phyloP scores from a whole-genome alignment of 2,888 invertebrate species.

The Drosophila ustulata region DNA sequence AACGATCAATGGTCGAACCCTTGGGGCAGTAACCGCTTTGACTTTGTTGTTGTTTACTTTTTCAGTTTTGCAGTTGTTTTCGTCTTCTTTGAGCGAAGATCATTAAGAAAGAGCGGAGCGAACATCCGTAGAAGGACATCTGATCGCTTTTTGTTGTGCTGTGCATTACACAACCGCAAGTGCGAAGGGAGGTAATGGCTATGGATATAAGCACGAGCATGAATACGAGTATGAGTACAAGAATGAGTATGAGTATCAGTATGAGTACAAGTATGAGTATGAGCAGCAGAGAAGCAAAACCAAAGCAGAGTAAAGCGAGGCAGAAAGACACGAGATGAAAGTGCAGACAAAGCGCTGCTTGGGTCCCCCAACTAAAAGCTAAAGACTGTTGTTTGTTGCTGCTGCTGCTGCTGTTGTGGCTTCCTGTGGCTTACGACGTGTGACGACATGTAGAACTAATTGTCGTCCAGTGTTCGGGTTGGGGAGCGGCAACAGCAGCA shows the following conservation, averaged over 20 bases:
- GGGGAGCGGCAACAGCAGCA: conserved; percentile 23
- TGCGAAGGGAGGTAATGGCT: conserved; percentile 15
- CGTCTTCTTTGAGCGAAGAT: conserved; percentile 46
- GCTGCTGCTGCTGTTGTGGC: conserved; percentile 57
- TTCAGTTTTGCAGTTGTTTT: conserved; percentile 3
- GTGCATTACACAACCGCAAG: conserved; percentile 74
- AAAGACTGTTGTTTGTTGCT: conserved; percentile 15
- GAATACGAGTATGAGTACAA: not conserved
- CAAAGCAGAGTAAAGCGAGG: conserved; percentile 38
- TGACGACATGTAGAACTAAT: conserved; percentile 83
- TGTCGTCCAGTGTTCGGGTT: conserved; percentile 76
- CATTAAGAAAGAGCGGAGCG: conserved; percentile 74
- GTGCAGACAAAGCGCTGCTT: conserved; percentile 65
- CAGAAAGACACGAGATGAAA: conserved; percentile 60
- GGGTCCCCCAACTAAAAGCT: conserved; percentile 55
- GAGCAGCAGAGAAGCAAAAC: conserved; percentile 29
- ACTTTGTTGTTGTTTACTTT: conserved; percentile 9
- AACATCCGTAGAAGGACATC: conserved; percentile 84
- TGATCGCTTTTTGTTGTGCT: conserved; percentile 78
- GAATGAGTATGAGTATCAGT: conserved; percentile 12
- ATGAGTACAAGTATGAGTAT: conserved; percentile 29
- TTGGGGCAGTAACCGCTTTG: conserved; percentile 24
- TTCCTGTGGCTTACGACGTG: conserved; percentile 84
- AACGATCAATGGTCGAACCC: conserved; percentile 19
- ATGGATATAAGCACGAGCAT: conserved; percentile 3